phyloP scores from a whole-genome alignment of 2,113 vertebrate genomes.

The Oreamnos americanus region DNA sequence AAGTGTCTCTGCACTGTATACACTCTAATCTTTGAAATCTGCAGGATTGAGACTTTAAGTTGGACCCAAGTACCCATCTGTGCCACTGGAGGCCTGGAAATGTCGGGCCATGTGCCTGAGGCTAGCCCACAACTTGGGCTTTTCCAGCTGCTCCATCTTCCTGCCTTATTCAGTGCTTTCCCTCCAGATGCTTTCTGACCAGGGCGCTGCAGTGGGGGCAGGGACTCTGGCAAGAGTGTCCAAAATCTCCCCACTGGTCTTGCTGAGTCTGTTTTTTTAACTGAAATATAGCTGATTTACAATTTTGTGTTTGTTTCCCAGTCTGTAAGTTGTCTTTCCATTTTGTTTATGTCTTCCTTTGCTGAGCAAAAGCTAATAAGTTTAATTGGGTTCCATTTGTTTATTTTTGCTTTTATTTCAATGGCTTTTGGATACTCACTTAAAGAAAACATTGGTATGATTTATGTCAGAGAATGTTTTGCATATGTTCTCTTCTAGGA shows the following conservation, averaged over 20 bases:
- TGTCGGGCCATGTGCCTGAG: background rate
- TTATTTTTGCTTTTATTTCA: background rate
- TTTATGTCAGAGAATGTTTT: background rate
- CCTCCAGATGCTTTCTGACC: background rate
- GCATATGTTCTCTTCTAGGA: background rate
- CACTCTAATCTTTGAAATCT: background rate
- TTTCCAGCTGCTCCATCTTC: background rate
- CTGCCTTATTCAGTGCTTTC: background rate
- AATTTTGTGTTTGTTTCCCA: background rate
- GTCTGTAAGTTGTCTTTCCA: background rate
- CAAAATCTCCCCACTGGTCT: background rate
- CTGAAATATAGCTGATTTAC: background rate
- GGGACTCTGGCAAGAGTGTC: background rate
- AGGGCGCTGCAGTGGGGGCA: background rate
- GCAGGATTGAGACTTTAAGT: background rate
- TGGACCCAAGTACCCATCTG: background rate
- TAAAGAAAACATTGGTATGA: background rate
- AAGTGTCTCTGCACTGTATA: background rate
- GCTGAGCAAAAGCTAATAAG: background rate
- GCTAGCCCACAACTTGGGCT: background rate
- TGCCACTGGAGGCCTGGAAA: background rate
- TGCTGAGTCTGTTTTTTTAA: background rate
- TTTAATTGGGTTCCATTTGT: background rate
- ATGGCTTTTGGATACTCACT: background rate
- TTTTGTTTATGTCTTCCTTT: background rate